Base-by-base conservation (phyloP, 2,888 invertebrate genomes). In the Tuta absoluta region DNA sequence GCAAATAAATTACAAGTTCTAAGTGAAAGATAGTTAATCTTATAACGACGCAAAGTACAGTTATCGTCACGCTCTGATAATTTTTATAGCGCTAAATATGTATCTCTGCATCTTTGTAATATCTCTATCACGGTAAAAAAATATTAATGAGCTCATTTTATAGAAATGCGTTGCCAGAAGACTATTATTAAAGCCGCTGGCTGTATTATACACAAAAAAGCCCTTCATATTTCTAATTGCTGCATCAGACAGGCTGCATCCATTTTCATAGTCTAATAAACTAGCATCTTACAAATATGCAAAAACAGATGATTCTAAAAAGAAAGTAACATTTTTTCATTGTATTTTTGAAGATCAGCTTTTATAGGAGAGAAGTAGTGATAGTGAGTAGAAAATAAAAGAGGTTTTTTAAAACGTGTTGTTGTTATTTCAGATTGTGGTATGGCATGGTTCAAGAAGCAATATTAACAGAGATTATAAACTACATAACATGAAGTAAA, bases 91-190 rank as follows among this genome's bases (percentile, higher is more conserved):
- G 56, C 5, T 56, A 33, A 56, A 33, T 45, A 56, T 28, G 28
- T 33, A 56, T 56, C 56, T 56, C 56, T 56, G 56, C 33, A 56
- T 56, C 56, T 56, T 17, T 17, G 24, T 56, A 33, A 56, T 56
- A 56, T 56, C 28, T 56, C n/a, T 33, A 56, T 56, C n/a, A 56
- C 28, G 17, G 56, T 28, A 56, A 56, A 56, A 33, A 33, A 56
- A 33, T 56, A 56, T 33, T 56, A 56, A 56, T 33, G 33, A 33
- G 33, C 3, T 17, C 56, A 56, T 56, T 56, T n/a, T 17, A 56
- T 56, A 56, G 24, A 33, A 53, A 33, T 17, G 56, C 17, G 33
- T 8, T 33, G 24, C 8, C 19, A 56, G 10, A n/a, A 33, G n/a
- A 14, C 33, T 33, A 33, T 56, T 56, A 56, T 56, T 56, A 28